Evolutionary conservation across 1,140 invertebrate genomes (phyloP).

Genomic region (Megalopta genalis): DNA sequence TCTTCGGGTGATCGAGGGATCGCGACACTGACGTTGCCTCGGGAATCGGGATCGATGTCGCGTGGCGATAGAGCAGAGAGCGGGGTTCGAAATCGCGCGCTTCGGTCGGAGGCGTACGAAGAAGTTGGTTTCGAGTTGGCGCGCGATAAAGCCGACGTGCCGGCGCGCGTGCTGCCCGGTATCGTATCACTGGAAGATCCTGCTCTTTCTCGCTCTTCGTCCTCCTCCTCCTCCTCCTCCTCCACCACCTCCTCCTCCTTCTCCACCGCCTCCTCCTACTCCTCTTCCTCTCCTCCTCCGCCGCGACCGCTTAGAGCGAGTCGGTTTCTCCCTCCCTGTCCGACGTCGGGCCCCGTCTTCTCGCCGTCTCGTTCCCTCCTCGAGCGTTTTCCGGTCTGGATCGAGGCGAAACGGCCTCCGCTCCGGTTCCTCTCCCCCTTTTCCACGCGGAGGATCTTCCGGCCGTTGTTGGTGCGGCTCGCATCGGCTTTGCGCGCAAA

Average conservation of each 20-base stretch:
- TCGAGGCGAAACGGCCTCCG: not conserved
- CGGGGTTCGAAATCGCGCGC: constrained; percentile 21
- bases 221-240: constrained; percentile 45
- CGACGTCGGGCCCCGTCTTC: not conserved
- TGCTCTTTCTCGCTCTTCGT: constrained; percentile 51
- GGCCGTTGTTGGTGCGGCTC: not conserved
- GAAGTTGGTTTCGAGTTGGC: constrained; percentile 38
- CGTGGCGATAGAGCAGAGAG: not conserved
- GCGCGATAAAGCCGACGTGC: constrained; percentile 54
- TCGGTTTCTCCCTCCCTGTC: constrained; percentile 33
- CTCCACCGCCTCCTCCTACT: constrained; percentile 40
- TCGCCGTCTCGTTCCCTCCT: constrained; percentile 33
- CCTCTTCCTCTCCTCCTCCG: constrained; percentile 34
- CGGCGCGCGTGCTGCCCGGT: constrained; percentile 57
- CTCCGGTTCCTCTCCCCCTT: not conserved
- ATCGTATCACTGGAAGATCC: constrained; percentile 60
- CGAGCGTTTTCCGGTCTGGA: constrained; percentile 22
- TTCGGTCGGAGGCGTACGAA: constrained; percentile 18
- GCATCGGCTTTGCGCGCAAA: too few species aligned
- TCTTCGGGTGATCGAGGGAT: too few species aligned
- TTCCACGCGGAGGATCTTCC: not conserved
- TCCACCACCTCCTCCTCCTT: constrained; percentile 35
- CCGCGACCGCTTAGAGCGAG: constrained; percentile 2
- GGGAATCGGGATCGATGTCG: too few species aligned
- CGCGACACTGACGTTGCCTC: too few species aligned